Evolutionary conservation across 2,888 invertebrate genomes (phyloP).

Genomic region (Plutella xylostella): DNA sequence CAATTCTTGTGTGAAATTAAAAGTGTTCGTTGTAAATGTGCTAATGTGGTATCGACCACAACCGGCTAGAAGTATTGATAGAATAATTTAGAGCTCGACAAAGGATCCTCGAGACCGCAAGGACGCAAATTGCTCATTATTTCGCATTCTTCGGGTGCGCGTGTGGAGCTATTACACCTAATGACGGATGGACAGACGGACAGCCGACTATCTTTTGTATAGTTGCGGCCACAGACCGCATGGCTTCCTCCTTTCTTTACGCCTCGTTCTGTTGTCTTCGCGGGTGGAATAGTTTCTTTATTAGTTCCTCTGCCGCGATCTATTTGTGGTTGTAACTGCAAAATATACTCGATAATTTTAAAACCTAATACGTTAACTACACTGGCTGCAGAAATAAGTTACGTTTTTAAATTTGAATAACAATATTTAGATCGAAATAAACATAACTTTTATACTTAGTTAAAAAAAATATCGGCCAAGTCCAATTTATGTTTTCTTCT

Average conservation of each 20-base stretch:
- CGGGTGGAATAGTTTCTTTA: too few species aligned
- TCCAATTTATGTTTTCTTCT: too few species aligned
- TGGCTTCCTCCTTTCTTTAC: conserved; percentile 33
- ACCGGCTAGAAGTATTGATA: conserved; percentile 49
- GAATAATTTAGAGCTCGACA: conserved; percentile 39
- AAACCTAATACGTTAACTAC: too few species aligned
- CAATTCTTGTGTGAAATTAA: too few species aligned
- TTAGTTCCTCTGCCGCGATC: too few species aligned
- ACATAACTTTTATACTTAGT: too few species aligned
- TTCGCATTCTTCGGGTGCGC: conserved; percentile 29
- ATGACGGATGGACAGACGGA: conserved; percentile 39
- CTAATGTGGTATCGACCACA: conserved; percentile 45
- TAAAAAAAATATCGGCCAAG: too few species aligned
- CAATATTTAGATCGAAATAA: neutral
- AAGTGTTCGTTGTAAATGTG: too few species aligned
- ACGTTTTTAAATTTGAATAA: too few species aligned
- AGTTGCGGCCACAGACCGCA: conserved; percentile 40
- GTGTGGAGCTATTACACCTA: conserved; percentile 58
- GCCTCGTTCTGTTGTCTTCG: neutral
- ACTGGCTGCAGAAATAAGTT: too few species aligned
- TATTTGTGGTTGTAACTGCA: too few species aligned
- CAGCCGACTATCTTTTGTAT: conserved; percentile 23
- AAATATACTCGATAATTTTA: too few species aligned
- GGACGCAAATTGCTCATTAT: conserved; percentile 35
- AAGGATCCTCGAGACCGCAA: conserved; percentile 51